phyloP scores from a whole-genome alignment of 2,888 invertebrate genomes.

The Heteromyza rotundicornis region DNA sequence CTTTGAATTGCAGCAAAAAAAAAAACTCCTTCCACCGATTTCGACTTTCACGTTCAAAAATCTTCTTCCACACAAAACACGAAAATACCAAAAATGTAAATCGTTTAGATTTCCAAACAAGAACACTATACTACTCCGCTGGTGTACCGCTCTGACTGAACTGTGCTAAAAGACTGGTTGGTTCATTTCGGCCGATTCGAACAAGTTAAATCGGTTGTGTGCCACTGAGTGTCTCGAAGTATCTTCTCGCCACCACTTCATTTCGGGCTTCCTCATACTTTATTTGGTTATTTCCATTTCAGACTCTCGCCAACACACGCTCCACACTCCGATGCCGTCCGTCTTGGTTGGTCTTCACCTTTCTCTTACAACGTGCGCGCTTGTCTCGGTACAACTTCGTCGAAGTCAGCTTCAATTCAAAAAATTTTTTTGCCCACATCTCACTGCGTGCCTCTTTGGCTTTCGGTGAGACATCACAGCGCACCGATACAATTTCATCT shows the following conservation, averaged over 20 bases:
- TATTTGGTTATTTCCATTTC: neutral
- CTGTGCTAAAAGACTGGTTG: slow-evolving; percentile 36
- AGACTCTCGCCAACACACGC: neutral
- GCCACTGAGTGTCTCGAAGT: neutral
- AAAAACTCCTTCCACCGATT: neutral
- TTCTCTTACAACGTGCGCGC: neutral
- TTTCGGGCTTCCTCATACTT: too few species aligned
- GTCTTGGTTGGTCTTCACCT: neutral
- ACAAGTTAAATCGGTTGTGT: slow-evolving; percentile 31
- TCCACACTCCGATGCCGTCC: neutral
- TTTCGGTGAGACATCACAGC: slow-evolving; percentile 19
- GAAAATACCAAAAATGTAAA: too few species aligned
- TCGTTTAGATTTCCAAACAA: too few species aligned
- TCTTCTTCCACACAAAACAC: neutral
- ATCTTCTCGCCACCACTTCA: too few species aligned
- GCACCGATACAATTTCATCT: slow-evolving; percentile 51
- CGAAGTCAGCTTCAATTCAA: too few species aligned
- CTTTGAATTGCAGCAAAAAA: too few species aligned
- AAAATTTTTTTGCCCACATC: neutral
- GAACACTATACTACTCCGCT: slow-evolving; percentile 15
- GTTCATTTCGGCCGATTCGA: slow-evolving; percentile 27
- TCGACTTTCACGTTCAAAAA: neutral
- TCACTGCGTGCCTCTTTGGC: slow-evolving; percentile 1
- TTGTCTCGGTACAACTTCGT: neutral
- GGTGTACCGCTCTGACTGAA: slow-evolving; percentile 25